These are phyloP conservation scores for Trissonchulus latispiculum DNA, from an alignment of 2,888 invertebrate genomes.

Conservation along the genomic window DNA sequence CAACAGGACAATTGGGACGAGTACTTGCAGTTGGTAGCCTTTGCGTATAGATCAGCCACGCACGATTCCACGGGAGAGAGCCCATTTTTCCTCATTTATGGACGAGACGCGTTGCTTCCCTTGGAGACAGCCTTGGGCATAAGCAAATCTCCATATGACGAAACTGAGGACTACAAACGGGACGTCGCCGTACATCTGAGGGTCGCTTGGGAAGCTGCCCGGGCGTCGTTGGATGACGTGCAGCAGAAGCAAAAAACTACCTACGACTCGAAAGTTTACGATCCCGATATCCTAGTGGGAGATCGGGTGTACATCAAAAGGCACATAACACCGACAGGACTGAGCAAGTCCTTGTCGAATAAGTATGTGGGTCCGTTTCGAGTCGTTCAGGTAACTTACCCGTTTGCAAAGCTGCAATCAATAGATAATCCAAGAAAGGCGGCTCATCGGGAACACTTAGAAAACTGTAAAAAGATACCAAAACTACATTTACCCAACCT, in stretches of 20 bases:
- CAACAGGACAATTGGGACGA: conserved; percentile 5
- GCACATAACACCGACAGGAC: background rate
- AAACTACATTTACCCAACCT: background rate
- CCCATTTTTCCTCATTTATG: background rate
- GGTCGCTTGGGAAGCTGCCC: background rate
- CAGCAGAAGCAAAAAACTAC: background rate
- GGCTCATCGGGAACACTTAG: background rate
- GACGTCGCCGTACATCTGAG: background rate
- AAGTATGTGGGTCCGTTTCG: background rate
- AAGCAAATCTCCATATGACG: background rate
- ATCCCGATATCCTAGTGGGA: background rate
- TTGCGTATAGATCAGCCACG: background rate
- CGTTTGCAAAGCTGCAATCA: background rate
- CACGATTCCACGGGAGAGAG: background rate
- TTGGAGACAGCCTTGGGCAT: background rate
- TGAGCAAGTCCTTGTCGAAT: background rate
- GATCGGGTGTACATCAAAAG: background rate
- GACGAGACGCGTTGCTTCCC: background rate
- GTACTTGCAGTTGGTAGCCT: background rate
- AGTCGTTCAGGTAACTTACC: background rate
- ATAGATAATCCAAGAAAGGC: background rate
- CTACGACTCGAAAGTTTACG: background rate
- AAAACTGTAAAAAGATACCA: background rate
- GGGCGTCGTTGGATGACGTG: background rate
- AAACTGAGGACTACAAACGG: background rate